Evolutionary conservation across 2,888 invertebrate genomes (phyloP).

Genomic region (Spilosoma lubricipeda): DNA sequence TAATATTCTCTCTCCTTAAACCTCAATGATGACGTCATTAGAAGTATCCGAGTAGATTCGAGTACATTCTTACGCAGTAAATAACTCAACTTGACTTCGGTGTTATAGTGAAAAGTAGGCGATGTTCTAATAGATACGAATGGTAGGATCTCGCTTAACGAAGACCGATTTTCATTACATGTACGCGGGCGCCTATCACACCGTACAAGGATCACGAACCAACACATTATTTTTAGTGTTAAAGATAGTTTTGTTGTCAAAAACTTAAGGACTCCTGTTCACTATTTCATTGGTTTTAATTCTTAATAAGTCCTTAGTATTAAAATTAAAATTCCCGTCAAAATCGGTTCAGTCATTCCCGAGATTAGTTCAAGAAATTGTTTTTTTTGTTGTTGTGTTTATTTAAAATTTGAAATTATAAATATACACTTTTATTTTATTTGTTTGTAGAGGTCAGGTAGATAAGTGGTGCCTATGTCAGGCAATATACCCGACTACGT

Average conservation of each 20-base stretch:
- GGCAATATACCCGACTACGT: no score
- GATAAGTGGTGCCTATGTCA: no score
- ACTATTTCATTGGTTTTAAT: not conserved
- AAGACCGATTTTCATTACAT: conserved; percentile 47
- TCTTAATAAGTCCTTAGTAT: no score
- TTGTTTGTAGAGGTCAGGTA: no score
- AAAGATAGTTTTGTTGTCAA: not conserved
- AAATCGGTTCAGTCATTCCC: no score
- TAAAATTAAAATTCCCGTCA: no score
- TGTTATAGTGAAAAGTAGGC: conserved; percentile 17
- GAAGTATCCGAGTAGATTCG: conserved; percentile 14
- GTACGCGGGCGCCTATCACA: conserved; percentile 22
- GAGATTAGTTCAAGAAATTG: no score
- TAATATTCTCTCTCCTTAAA: not conserved
- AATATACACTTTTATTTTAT: no score
- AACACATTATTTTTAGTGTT: no score
- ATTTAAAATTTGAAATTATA: no score
- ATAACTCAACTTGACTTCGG: not conserved
- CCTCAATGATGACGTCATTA: not conserved
- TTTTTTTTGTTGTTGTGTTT: no score
- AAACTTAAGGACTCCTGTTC: no score
- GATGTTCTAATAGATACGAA: conserved; percentile 42
- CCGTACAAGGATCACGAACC: conserved; percentile 12
- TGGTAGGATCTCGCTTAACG: conserved; percentile 27
- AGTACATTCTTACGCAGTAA: conserved; percentile 6